Evolutionary conservation across 2,113 vertebrate species (phyloP).

Genomic region (Ochotona curzoniae): DNA sequence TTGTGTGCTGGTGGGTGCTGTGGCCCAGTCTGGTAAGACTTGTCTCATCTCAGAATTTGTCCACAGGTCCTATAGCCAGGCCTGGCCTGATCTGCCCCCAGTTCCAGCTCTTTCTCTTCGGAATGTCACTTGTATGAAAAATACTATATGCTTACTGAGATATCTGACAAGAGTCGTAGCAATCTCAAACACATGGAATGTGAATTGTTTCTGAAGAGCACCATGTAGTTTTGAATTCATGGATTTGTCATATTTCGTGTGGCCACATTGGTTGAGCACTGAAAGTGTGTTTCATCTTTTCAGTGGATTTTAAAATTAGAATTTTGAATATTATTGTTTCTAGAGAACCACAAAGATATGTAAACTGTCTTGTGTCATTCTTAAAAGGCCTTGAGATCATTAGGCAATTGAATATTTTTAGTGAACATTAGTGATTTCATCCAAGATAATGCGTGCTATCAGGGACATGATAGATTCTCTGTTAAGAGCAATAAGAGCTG

Average conservation of each 20-base stretch:
- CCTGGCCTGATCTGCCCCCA: too few species aligned
- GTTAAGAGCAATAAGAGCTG: conserved; percentile 4
- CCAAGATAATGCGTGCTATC: neutral
- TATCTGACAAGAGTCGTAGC: neutral
- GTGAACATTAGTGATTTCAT: neutral
- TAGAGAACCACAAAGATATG: neutral
- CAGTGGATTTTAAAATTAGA: conserved; percentile 21
- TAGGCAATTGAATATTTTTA: neutral
- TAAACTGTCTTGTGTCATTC: neutral
- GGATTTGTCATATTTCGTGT: neutral
- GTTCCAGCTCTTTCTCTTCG: neutral
- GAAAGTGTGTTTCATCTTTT: neutral
- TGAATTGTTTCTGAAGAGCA: neutral
- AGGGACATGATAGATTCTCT: neutral
- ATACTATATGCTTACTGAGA: neutral
- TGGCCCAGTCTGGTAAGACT: too few species aligned
- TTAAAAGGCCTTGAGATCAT: neutral
- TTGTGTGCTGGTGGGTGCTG: too few species aligned
- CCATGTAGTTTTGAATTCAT: neutral
- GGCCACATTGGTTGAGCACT: neutral
- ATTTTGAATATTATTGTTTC: neutral
- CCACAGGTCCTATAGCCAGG: too few species aligned
- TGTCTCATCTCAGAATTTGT: too few species aligned
- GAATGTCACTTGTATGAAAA: neutral
- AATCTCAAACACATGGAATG: neutral